phyloP scores from a whole-genome alignment of 1,140 invertebrate genomes.

The Antheraea pernyi region DNA sequence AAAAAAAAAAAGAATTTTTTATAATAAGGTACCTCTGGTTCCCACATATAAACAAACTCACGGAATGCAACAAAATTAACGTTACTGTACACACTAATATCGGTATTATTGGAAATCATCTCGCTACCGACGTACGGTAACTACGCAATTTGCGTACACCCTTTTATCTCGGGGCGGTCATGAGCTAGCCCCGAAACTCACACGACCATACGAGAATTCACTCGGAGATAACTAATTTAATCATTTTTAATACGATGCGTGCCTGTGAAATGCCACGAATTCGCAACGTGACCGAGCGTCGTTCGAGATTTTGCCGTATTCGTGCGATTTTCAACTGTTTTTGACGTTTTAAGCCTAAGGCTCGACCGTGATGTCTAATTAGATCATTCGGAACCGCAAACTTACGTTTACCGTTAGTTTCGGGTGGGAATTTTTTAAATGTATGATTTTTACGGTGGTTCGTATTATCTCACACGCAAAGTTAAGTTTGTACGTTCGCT shows the following conservation, averaged over 20 bases:
- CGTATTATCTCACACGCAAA: background rate
- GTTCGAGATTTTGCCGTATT: constrained; percentile 23
- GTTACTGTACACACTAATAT: background rate
- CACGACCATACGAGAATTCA: constrained; percentile 31
- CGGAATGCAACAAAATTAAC: background rate
- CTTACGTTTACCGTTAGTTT: background rate
- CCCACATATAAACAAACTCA: background rate
- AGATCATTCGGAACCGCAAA: constrained; percentile 12
- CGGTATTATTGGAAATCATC: background rate
- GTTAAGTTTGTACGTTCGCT: background rate
- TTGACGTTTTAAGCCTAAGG: constrained; percentile 23
- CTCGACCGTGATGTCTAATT: constrained; percentile 18
- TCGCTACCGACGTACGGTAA: constrained; percentile 26
- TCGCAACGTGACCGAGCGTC: constrained; percentile 10
- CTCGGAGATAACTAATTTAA: background rate
- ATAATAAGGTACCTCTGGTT: background rate
- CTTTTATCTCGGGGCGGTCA: constrained; percentile 55
- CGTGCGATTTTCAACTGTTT: constrained; percentile 10
- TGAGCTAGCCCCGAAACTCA: constrained; percentile 35
- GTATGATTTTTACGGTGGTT: background rate
- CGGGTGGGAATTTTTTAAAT: background rate
- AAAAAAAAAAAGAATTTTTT: no score
- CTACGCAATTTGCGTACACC: constrained; percentile 41
- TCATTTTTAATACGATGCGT: constrained; percentile 11
- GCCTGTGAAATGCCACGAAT: constrained; percentile 14